A percentile compares a stretch with the other conserved stretches of the same genome.
These are phyloP conservation scores for Hassar affinis DNA, from an alignment of 2,113 vertebrate genomes.

Conservation along the genomic window DNA sequence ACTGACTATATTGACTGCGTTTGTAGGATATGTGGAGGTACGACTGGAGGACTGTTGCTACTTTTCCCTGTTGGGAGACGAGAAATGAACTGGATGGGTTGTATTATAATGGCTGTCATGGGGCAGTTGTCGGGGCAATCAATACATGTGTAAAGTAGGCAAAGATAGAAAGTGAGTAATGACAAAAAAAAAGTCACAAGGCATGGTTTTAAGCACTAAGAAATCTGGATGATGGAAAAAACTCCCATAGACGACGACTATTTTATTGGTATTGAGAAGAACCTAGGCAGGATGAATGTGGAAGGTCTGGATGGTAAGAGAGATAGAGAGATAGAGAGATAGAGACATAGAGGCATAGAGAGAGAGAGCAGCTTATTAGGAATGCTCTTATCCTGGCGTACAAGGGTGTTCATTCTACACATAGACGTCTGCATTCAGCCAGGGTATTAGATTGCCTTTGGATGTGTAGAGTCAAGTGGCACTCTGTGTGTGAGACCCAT, in stretches of 20 bases:
- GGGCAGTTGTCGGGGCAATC: neutral
- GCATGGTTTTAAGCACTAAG: no score
- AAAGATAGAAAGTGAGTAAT: neutral
- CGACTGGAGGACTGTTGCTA: neutral
- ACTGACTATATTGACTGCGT: neutral
- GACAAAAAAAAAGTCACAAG: no score
- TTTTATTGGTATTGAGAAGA: neutral
- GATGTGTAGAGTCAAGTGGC: slow-evolving; percentile 34
- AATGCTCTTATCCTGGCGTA: neutral
- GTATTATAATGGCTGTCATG: neutral
- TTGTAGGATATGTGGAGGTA: neutral
- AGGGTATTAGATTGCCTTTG: slow-evolving; percentile 45
- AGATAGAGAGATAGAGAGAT: neutral
- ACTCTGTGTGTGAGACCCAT: slow-evolving; percentile 59
- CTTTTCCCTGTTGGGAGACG: neutral
- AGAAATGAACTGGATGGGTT: neutral
- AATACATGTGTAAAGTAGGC: neutral
- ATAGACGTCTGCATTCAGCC: slow-evolving; percentile 42
- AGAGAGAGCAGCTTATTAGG: neutral
- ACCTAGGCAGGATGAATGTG: neutral
- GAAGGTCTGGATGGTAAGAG: neutral
- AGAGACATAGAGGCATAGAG: neutral
- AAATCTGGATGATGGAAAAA: neutral
- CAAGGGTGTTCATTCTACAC: slow-evolving; percentile 9
- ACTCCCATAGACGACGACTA: neutral